Evolutionary conservation across 2,113 vertebrate species (phyloP), one percentile per base, ranked within the genome.

Genomic region (Gambusia holbrooki): DNA sequence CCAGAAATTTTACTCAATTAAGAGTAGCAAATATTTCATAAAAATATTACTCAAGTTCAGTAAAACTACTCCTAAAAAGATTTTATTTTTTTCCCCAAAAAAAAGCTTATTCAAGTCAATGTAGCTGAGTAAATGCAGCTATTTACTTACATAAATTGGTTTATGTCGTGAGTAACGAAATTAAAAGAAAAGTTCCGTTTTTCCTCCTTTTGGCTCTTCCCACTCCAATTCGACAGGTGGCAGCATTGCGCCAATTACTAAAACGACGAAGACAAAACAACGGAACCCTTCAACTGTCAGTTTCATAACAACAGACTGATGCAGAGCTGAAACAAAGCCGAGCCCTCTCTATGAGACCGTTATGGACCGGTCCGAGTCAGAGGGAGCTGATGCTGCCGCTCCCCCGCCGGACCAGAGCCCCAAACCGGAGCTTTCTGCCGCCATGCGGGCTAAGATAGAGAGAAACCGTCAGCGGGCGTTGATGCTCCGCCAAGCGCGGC

Each of bases 391-490:
- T 12, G 66, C 30, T 14, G 33, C 66, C 5, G 75, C 6, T n/a
- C 63, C 68, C 10, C 62, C 5, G 1, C 42, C 66, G 0, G 45
- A 77, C 12, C 69, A 45, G 71, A 70, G 29, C 54, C 79, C 78
- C 28, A 63, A 80, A 74, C 51, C 80, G 27, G 75, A 89, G 2
- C 87, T 98, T 4, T 93, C 96, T 1, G 94, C 96, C 0, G 92
- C 94, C 1, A 92, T 95, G 90, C 87, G 94, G 54, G 96, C 97
- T 13, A 96, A 94, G 78, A 96, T 98, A 40, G 96, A 98, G 82
- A 93, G 97, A 75, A 98, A 97, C 90, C 92, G 97, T 62, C 97
- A 97, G 88, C 94, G 94, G 71, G 97, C 97, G 13, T 76, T 98
- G 89, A 96, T 98, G 94, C 93, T 97, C 64, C 94, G 97, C 17